These are phyloP conservation scores for Platysteira castanea DNA, from an alignment of 2,113 vertebrate species.

Conservation along the genomic window DNA sequence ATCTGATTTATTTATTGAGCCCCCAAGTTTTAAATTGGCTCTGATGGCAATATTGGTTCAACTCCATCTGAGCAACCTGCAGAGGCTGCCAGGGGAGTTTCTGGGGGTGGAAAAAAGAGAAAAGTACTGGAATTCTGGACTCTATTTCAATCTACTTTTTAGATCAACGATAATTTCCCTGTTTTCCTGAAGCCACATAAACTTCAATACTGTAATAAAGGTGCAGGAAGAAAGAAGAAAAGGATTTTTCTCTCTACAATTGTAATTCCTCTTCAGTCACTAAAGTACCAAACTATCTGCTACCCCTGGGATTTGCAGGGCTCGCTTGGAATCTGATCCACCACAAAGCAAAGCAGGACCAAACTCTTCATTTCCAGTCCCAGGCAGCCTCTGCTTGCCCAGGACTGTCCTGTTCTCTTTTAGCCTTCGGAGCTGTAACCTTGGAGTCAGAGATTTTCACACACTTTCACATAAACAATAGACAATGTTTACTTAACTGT, in stretches of 20 bases:
- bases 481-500: too few relatives aligned
- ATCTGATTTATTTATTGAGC: background rate
- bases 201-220: background rate
- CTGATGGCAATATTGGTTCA: background rate
- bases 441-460: too few relatives aligned
- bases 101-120: background rate
- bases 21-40: rapidly evolving
- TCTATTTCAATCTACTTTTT: background rate
- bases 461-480: too few relatives aligned
- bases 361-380: background rate
- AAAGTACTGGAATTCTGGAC: rapidly evolving
- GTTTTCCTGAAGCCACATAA: background rate
- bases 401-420: too few relatives aligned
- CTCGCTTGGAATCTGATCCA: background rate
- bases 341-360: background rate
- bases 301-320: background rate
- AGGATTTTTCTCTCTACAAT: background rate
- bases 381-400: background rate
- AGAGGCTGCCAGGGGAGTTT: background rate
- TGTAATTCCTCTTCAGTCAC: background rate
- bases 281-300: background rate
- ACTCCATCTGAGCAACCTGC: background rate
- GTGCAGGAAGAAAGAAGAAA: rapidly evolving
- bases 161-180: background rate
- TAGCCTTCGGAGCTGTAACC: too few relatives aligned